Conservation (phyloP, 2,888 invertebrate genomes). For the Lucinisca nassula region DNA sequence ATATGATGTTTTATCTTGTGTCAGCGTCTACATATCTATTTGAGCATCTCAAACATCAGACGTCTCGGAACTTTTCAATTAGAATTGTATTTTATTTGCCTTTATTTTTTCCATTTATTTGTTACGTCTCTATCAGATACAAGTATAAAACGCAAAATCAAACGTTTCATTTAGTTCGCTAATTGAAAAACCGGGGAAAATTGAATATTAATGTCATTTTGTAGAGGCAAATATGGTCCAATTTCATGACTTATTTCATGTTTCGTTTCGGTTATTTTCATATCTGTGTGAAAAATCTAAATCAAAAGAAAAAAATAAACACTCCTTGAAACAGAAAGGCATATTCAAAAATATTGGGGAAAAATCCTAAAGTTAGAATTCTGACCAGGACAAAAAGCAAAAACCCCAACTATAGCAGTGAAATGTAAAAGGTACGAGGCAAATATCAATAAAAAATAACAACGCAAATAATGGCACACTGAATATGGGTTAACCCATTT, state of each 20-base stretch:
- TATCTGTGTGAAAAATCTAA: background rate
- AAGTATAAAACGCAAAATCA: conserved; percentile 11
- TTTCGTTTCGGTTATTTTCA: background rate
- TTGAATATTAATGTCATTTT: conserved; percentile 3
- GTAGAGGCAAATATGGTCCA: background rate
- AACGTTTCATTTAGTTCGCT: conserved; percentile 2
- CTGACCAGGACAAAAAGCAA: too few relatives aligned
- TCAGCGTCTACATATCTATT: background rate
- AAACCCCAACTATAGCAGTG: too few relatives aligned
- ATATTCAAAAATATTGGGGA: too few relatives aligned
- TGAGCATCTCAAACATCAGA: conserved; percentile 1
- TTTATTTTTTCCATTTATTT: background rate
- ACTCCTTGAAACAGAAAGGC: background rate
- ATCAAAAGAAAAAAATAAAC: background rate
- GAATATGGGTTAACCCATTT: too few relatives aligned
- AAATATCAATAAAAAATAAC: too few relatives aligned
- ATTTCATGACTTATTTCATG: conserved; percentile 14
- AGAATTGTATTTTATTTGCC: background rate
- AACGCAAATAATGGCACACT: too few relatives aligned
- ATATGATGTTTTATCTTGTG: background rate
- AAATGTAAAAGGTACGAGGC: too few relatives aligned
- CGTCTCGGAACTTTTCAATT: background rate
- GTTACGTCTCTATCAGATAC: conserved; percentile 4
- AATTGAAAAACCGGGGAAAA: conserved; percentile 6
- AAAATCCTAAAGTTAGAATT: too few relatives aligned